These are phyloP conservation scores for Daktulosphaira vitifoliae DNA, from an alignment of 1,140 invertebrate genomes.

Conservation along the genomic window DNA sequence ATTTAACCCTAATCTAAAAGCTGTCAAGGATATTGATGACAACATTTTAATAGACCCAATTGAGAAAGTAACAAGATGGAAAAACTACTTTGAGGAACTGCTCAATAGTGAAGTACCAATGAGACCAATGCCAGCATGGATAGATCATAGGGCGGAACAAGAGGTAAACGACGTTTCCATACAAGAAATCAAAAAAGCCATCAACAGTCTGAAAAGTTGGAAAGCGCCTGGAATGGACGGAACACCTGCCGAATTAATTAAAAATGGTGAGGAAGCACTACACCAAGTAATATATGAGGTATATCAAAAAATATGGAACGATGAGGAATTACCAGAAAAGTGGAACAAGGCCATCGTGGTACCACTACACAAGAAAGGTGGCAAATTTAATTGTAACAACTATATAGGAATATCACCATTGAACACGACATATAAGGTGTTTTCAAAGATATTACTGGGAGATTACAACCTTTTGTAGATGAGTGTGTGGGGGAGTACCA, in stretches of 20 bases:
- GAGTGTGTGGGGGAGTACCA: neutral
- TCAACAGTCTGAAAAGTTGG: neutral
- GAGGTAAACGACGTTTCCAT: neutral
- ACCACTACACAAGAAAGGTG: neutral
- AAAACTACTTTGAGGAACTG: constrained; percentile 30
- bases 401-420: neutral
- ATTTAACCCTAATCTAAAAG: neutral
- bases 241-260: neutral
- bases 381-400: neutral
- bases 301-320: neutral
- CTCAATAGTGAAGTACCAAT: constrained; percentile 10
- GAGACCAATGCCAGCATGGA: neutral
- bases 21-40: neutral
- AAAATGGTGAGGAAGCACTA: neutral
- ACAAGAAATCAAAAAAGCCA: neutral
- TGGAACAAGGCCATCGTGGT: too few species aligned
- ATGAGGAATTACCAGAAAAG: too few species aligned
- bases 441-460: neutral
- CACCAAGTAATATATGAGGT: neutral
- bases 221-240: neutral
- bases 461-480: neutral
- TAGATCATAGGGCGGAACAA: neutral
- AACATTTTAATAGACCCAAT: neutral
- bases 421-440: neutral
- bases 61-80: constrained; percentile 11